A percentile compares a stretch with the other conserved stretches of the same genome.
Evolutionary conservation across 2,113 vertebrate species (phyloP).

Genomic region (Erpornis zantholeuca): DNA sequence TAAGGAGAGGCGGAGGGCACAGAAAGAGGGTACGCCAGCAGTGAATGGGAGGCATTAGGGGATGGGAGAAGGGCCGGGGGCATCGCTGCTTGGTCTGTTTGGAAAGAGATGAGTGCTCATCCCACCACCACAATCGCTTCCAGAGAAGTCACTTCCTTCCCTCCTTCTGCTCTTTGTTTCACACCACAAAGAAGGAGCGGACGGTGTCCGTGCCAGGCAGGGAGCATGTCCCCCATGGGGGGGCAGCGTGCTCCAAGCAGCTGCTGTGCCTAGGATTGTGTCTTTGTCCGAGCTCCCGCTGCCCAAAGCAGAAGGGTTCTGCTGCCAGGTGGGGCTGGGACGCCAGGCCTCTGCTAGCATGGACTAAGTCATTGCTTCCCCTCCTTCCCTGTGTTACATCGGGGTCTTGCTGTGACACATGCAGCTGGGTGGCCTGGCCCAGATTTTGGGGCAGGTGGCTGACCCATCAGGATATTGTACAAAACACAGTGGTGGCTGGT

Average conservation of each 20-base stretch:
- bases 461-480: neutral
- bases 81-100: neutral
- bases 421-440: too few relatives aligned
- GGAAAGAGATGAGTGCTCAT: conserved; percentile 22
- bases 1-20: neutral
- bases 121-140: neutral
- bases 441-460: neutral
- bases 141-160: conserved; percentile 50
- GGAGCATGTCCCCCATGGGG: neutral
- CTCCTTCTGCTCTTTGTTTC: conserved; percentile 23
- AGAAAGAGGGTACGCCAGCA: neutral
- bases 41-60: neutral
- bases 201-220: neutral
- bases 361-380: neutral
- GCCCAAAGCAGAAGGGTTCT: neutral
- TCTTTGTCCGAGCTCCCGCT: neutral
- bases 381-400: neutral
- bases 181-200: neutral
- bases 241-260: neutral
- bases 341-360: neutral
- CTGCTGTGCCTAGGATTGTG: neutral
- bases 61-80: neutral
- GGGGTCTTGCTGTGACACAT: neutral
- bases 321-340: neutral
- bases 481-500: neutral